Conservation (phyloP, 2,888 invertebrate species). For the Tyria jacobaeae region DNA sequence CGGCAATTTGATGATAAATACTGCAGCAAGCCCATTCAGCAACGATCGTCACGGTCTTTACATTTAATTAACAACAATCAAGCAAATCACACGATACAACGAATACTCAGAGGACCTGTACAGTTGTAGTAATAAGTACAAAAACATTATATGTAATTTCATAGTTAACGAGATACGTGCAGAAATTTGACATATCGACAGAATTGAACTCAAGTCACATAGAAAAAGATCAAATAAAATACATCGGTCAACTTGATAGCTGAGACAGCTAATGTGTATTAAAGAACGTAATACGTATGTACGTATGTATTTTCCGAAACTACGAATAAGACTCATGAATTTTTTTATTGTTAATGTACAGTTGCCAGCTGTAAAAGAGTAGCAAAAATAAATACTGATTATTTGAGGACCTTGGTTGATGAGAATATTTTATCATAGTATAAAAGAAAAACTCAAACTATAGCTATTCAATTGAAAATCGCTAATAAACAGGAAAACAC, state of each 20-base stretch:
- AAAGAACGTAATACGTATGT: no score
- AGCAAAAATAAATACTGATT: no score
- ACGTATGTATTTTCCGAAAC: no score
- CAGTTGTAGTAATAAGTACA: constrained; percentile 45
- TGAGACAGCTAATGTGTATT: no score
- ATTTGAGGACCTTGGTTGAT: no score
- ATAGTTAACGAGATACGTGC: constrained; percentile 50
- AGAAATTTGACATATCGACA: constrained; percentile 38
- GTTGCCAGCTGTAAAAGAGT: no score
- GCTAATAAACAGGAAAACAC: no score
- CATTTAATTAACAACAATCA: constrained; percentile 75
- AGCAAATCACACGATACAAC: constrained; percentile 65
- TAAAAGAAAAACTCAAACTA: no score
- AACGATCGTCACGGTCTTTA: constrained; percentile 71
- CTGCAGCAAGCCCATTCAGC: constrained; percentile 52
- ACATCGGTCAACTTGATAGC: constrained; percentile 56
- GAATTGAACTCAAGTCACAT: constrained; percentile 15
- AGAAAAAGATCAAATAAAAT: constrained; percentile 17
- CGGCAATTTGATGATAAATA: constrained; percentile 70
- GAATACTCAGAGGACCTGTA: constrained; percentile 44
- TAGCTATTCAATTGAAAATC: no score
- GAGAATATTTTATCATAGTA: no score
- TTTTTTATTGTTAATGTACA: no score
- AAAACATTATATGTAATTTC: constrained; percentile 47
- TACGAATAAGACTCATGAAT: no score